Percentiles rank a stretch among this genome's conserved stretches.
These are phyloP conservation scores for Cichlasoma orientale DNA, from an alignment of 2,797 vertebrate species.

Conservation along the genomic window DNA sequence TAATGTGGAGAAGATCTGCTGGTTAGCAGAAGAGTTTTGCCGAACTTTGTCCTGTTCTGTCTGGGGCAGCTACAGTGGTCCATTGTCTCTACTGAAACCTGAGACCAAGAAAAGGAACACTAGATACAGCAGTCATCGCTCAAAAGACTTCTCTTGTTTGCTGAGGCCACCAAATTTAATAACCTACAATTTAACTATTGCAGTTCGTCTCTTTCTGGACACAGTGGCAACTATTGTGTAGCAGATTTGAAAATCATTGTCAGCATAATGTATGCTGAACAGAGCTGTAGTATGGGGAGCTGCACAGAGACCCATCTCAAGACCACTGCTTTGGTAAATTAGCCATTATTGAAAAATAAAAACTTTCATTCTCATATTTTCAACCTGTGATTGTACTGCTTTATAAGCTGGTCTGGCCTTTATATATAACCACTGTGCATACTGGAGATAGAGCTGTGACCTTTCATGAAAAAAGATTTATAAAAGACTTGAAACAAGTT, in stretches of 20 bases:
- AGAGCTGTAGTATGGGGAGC: slow-evolving; percentile 16
- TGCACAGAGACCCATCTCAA: background rate
- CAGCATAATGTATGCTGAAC: slow-evolving; percentile 34
- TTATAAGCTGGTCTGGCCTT: background rate
- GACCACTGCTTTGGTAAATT: background rate
- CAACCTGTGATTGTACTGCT: background rate
- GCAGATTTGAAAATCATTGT: slow-evolving; percentile 49
- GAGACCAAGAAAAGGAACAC: slow-evolving; percentile 85
- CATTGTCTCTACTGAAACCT: slow-evolving; percentile 94
- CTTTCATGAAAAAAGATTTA: no score
- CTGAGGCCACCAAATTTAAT: slow-evolving; percentile 70
- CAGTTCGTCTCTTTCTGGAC: slow-evolving; percentile 57
- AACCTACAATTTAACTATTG: slow-evolving; percentile 64
- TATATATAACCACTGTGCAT: background rate
- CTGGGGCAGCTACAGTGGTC: slow-evolving; percentile 82
- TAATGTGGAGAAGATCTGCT: slow-evolving; percentile 43
- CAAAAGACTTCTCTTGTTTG: slow-evolving; percentile 71
- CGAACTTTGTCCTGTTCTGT: slow-evolving; percentile 88
- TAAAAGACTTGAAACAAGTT: background rate
- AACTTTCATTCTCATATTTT: background rate
- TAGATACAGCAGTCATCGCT: slow-evolving; percentile 76
- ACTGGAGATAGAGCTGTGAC: background rate
- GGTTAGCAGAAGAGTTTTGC: slow-evolving; percentile 87
- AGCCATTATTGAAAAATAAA: background rate
- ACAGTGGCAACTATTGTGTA: slow-evolving; percentile 48